phyloP scores from a whole-genome alignment of 2,888 invertebrate species.

The Eumacrocentrus americanus region DNA sequence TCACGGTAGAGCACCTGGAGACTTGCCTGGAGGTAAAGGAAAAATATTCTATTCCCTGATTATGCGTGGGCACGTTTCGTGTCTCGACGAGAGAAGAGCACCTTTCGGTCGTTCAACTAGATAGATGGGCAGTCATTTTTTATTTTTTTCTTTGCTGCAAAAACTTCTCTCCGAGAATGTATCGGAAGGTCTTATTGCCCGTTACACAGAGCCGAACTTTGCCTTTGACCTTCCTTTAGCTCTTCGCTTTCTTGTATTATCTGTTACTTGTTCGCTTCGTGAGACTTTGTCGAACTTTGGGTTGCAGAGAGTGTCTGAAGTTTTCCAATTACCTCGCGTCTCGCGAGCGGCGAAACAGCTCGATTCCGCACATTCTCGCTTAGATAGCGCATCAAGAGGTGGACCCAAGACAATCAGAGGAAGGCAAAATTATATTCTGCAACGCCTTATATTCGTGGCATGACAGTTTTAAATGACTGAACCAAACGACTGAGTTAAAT shows the following conservation, averaged over 20 bases:
- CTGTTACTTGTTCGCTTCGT: background rate
- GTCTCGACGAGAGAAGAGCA: background rate
- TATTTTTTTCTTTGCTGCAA: background rate
- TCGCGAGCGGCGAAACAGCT: conserved; percentile 2
- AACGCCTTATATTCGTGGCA: background rate
- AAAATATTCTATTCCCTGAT: background rate
- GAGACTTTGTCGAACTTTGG: conserved; percentile 17
- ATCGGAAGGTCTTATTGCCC: no score
- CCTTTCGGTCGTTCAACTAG: no score
- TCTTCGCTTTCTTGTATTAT: background rate
- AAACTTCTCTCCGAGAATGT: background rate
- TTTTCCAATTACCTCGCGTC: conserved; percentile 43
- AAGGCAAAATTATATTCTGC: background rate
- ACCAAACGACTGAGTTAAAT: background rate
- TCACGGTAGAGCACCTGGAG: background rate
- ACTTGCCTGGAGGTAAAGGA: background rate
- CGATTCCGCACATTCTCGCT: conserved; percentile 1
- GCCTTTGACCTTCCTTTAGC: background rate
- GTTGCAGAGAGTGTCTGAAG: conserved; percentile 32
- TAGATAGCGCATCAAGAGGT: background rate
- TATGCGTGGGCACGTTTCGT: background rate
- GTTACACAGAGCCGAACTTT: no score
- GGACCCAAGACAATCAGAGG: background rate
- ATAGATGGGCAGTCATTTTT: background rate
- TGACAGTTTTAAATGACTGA: background rate